phyloP scores from a whole-genome alignment of 2,888 invertebrate species.

The Apeira syringaria region DNA sequence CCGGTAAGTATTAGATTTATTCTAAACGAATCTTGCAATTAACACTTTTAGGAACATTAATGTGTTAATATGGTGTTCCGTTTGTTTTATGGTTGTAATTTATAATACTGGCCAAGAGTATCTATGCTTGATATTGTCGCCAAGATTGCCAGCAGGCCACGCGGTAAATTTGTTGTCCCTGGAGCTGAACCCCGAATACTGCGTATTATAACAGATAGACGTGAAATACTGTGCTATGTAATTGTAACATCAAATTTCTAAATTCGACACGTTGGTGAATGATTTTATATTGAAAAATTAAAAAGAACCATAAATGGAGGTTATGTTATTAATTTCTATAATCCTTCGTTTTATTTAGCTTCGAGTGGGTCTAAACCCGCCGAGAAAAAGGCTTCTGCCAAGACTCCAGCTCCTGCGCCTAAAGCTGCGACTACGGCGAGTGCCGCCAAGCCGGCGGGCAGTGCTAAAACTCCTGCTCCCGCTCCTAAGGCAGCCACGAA shows the following conservation, averaged over 20 bases:
- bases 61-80: no score
- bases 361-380: conserved; percentile 72
- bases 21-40: no score
- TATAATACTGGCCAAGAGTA: no score
- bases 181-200: conserved; percentile 8
- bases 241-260: no score
- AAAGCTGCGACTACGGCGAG: conserved; percentile 60
- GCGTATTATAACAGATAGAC: no score
- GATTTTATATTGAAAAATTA: no score
- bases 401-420: conserved; percentile 73
- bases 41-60: no score
- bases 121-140: no score
- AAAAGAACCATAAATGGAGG: conserved; percentile 48
- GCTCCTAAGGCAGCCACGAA: conserved; percentile 75
- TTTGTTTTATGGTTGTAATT: no score
- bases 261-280: no score
- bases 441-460: conserved; percentile 63
- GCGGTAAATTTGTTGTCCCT: conserved; percentile 46
- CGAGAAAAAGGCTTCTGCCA: conserved; percentile 71
- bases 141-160: conserved; percentile 52
- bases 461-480: conserved; percentile 68
- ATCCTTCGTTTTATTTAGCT: conserved; percentile 38
- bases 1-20: conserved; percentile 88
- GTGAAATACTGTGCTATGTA: no score
- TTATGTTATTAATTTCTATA: conserved; percentile 34